These are phyloP conservation scores for Amblyopsis hoosieri DNA, from an alignment of 2,797 vertebrate genomes.

Conservation along the genomic window DNA sequence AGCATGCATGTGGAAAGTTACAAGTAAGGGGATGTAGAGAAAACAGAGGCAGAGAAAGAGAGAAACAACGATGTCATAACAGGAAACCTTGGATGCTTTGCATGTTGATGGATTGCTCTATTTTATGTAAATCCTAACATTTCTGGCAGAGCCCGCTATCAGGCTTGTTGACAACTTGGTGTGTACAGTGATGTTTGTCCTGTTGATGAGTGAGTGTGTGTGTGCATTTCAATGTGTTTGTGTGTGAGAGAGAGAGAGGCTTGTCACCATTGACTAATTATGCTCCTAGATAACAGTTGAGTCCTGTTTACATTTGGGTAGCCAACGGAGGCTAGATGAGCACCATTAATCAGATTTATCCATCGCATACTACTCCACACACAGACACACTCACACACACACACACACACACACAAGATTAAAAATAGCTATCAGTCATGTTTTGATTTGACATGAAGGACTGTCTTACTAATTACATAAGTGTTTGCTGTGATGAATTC, in stretches of 20 bases:
- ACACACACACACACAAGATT: slow-evolving; percentile 27
- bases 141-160: background rate
- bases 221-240: slow-evolving; percentile 1
- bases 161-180: background rate
- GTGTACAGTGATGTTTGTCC: slow-evolving; percentile 28
- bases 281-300: slow-evolving; percentile 68
- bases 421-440: slow-evolving; percentile 69
- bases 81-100: no score
- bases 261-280: slow-evolving; percentile 74
- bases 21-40: background rate
- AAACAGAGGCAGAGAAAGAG: background rate
- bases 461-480: slow-evolving; percentile 63
- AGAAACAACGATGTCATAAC: background rate
- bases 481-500: slow-evolving; percentile 64
- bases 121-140: background rate
- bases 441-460: slow-evolving; percentile 68
- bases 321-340: slow-evolving; percentile 63
- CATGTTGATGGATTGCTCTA: background rate
- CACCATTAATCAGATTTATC: slow-evolving; percentile 72
- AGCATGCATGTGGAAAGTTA: background rate
- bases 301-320: slow-evolving; percentile 74
- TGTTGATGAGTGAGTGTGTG: slow-evolving; percentile 10
- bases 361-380: slow-evolving; percentile 29
- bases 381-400: slow-evolving; percentile 3
- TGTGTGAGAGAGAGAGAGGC: slow-evolving; percentile 41